A percentile compares a stretch with the other conserved stretches of the same genome.
These are phyloP conservation scores for Cichladusa arquata DNA, from an alignment of 2,113 vertebrate genomes.

Conservation along the genomic window DNA sequence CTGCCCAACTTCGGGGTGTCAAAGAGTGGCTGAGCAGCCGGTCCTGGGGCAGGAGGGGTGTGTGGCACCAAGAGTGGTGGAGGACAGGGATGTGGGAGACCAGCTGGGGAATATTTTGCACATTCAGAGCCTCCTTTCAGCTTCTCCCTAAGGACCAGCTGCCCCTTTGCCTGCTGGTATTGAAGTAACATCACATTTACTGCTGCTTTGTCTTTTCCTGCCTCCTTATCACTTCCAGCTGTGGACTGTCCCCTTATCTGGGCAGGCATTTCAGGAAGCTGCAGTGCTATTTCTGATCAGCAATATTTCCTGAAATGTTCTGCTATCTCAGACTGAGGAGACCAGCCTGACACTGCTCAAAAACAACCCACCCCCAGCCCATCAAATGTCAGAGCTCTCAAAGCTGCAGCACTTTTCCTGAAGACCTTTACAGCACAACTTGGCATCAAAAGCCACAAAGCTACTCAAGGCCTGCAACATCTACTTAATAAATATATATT, in stretches of 20 bases:
- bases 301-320: background rate
- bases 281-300: background rate
- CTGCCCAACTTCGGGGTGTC: background rate
- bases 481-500: background rate
- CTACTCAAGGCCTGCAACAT: background rate
- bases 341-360: background rate
- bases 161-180: background rate
- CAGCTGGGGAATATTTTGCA: background rate
- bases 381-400: background rate
- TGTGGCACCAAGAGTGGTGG: background rate
- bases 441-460: background rate
- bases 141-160: background rate
- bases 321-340: background rate
- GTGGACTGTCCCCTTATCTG: background rate
- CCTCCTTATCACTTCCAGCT: background rate
- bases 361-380: background rate
- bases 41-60: rapidly evolving
- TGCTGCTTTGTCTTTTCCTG: background rate
- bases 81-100: background rate
- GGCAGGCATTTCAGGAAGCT: slow-evolving; percentile 21
- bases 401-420: background rate
- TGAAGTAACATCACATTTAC: background rate
- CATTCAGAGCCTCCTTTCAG: background rate
- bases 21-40: background rate
- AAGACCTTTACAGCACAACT: background rate